phyloP scores from a whole-genome alignment of 2,797 vertebrate genomes.

The Cyprinella venusta region DNA sequence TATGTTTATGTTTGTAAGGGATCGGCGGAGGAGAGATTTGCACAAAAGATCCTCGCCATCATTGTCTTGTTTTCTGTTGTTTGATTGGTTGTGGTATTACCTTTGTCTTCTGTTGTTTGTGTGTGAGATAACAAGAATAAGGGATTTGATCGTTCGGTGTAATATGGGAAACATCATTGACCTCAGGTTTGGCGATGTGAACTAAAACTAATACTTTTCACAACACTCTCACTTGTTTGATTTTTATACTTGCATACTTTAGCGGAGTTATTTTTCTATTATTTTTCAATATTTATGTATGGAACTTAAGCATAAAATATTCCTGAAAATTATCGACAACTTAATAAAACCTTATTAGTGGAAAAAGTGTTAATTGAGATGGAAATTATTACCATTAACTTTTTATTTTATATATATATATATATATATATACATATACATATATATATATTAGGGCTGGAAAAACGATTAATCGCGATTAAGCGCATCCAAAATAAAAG shows the following conservation, averaged over 20 bases:
- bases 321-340: too few relatives aligned
- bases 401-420: too few relatives aligned
- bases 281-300: not conserved
- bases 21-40: constrained; percentile 39
- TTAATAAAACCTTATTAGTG: too few relatives aligned
- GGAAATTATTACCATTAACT: too few relatives aligned
- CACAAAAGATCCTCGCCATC: constrained; percentile 3
- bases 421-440: too few relatives aligned
- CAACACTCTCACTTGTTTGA: not conserved
- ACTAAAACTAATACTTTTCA: not conserved
- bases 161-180: constrained; percentile 49
- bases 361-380: too few relatives aligned
- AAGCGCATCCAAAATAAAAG: too few relatives aligned
- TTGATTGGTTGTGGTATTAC: constrained; percentile 37
- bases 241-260: not conserved
- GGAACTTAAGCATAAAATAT: not conserved
- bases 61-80: constrained; percentile 15
- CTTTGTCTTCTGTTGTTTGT: constrained; percentile 23
- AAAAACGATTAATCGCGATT: too few relatives aligned
- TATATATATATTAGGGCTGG: too few relatives aligned
- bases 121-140: constrained; percentile 2
- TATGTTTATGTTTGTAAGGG: constrained; percentile 41
- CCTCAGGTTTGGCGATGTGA: not conserved
- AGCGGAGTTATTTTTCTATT: not conserved
- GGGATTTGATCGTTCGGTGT: constrained; percentile 21